Base-by-base conservation (phyloP, 2,113 vertebrate species). In the Coracopsis vasa region DNA sequence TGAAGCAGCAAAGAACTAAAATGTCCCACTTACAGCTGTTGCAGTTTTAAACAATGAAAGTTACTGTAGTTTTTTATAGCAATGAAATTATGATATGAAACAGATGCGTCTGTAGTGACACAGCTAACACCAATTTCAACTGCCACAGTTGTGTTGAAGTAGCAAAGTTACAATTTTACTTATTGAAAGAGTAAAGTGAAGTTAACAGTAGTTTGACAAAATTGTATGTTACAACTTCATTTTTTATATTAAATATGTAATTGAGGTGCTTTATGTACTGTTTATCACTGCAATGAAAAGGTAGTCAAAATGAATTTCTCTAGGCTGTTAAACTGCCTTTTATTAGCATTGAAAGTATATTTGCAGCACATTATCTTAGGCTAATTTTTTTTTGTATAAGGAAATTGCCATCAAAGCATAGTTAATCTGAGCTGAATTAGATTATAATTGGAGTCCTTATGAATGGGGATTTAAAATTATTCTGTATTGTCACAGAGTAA, bases 381-480 rank as follows among this genome's bases (percentile, higher is more conserved):
- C 93, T 97, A 91, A 97, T 97, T 97, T 98, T 97, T 91, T 97
- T 97, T 97, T 97, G 66, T 92, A 71, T 97, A 95, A 96, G 91
- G 88, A 95, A 97, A 97, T 97, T 97, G 89, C 95, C 93, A 95
- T 97, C 93, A 97, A 97, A 98, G 75, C 97, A 82, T 96, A 97
- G 96, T 97, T 98, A 98, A 98, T 98, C 97, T 97, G 97, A 97
- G 95, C 88, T 94, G 95, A 98, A 98, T 97, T 97, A 97, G 96
- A 97, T 98, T 98, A 97, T 98, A 98, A 98, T 98, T 98, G 89
- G 95, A 97, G 91, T 95, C 95, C 93, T 97, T 96, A 94, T 92
- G 95, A 97, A 97, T 96, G 83, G 74, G 62, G 94, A 94, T 96
- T 97, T 96, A 96, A 97, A 98, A 96, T 98, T 96, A 97, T 97